Evolutionary conservation across 2,113 vertebrate genomes (phyloP).

Genomic region (Epinephelus lanceolatus): DNA sequence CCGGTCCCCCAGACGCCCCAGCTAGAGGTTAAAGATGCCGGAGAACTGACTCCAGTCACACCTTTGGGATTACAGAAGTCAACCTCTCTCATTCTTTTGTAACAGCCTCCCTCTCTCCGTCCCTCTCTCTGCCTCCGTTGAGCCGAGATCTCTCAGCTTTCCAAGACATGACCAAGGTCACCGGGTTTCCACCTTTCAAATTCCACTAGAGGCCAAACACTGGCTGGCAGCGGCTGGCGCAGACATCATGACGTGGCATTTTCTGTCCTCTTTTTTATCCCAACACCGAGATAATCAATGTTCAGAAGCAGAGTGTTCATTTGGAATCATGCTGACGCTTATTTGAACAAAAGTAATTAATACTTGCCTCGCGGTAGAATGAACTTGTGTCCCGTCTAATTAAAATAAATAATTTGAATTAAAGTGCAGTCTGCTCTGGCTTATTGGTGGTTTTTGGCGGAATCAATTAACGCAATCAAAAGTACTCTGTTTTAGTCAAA

Average conservation of each 20-base stretch:
- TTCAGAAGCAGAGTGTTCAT: conserved; percentile 17
- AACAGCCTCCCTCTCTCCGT: conserved; percentile 3
- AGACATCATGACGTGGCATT: conserved; percentile 19
- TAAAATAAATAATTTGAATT: conserved; percentile 42
- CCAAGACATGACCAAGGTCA: conserved; percentile 54
- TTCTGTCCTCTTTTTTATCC: conserved; percentile 18
- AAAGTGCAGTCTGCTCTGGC: conserved; percentile 11
- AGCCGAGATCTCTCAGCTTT: conserved; percentile 33
- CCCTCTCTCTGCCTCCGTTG: background rate
- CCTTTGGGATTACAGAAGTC: conserved; percentile 76
- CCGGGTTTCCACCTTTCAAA: conserved; percentile 56
- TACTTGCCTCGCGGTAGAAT: conserved; percentile 24
- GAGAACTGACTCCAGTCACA: conserved; percentile 69
- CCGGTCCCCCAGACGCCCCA: conserved; percentile 17
- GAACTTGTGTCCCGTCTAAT: conserved; percentile 29
- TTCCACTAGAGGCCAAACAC: conserved; percentile 37
- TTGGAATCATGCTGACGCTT: conserved; percentile 14
- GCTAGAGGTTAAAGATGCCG: conserved; percentile 60
- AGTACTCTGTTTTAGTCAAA: conserved; percentile 11
- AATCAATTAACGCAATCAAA: conserved; percentile 34
- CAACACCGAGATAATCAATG: conserved; percentile 38
- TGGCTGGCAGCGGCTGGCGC: conserved; percentile 30
- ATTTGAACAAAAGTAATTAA: conserved; percentile 58
- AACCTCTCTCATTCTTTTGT: conserved; percentile 41
- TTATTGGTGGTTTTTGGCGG: conserved; percentile 3